A percentile compares a stretch with the other conserved stretches of the same genome.
Evolutionary conservation across 37 sponge, comb jelly and placozoan genomes (phyloP).

Genomic region (Hormiphora californensis): DNA sequence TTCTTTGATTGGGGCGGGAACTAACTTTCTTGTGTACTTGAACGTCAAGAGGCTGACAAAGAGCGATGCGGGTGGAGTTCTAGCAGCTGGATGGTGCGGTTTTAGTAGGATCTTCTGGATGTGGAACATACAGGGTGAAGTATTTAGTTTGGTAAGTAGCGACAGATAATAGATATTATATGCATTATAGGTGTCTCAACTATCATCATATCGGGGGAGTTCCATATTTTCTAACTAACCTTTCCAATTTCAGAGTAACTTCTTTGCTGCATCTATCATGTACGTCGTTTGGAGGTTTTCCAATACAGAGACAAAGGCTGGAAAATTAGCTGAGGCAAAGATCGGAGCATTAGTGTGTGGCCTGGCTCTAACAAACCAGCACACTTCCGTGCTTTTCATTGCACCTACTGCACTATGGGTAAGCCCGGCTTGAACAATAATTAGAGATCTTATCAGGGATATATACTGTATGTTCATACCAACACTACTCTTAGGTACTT

Average conservation of each 20-base stretch:
- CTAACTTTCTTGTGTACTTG: conserved; percentile 7
- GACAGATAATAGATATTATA: no score
- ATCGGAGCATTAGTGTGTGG: conserved; percentile 36
- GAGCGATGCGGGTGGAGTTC: conserved; percentile 11
- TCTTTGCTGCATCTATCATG: neutral
- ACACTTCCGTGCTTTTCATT: conserved; percentile 29
- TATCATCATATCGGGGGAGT: no score
- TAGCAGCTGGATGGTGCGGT: conserved; percentile 39
- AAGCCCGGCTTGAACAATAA: neutral
- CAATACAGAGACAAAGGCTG: conserved; percentile 22
- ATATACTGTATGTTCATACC: neutral
- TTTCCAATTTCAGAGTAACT: conserved; percentile 20
- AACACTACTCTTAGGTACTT: neutral
- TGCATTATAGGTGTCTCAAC: no score
- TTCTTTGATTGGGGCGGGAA: neutral
- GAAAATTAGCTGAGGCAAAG: conserved; percentile 7
- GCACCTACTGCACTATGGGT: conserved; percentile 41
- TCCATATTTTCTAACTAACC: no score
- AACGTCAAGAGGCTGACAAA: conserved; percentile 3
- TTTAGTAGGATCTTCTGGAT: conserved; percentile 52
- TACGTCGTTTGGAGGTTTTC: conserved; percentile 40
- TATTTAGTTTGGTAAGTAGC: conserved; percentile 21
- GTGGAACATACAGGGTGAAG: conserved; percentile 53
- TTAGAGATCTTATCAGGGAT: neutral
- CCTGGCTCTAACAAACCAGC: conserved; percentile 23